Base-by-base conservation (phyloP, 1,140 invertebrate species). In the Drosophila asahinai region DNA sequence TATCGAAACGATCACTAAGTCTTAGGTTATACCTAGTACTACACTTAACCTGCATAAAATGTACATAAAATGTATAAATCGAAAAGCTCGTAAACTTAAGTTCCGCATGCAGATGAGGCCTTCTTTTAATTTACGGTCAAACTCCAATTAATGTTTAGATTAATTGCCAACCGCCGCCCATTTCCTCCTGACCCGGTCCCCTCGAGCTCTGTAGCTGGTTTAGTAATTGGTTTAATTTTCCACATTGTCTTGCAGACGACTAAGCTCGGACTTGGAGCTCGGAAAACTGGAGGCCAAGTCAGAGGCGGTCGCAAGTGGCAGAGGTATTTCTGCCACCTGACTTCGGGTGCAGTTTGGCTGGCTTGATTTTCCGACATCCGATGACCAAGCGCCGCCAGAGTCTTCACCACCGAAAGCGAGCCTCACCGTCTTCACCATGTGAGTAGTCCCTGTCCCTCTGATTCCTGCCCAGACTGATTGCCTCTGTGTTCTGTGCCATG, bases 351-450 rank as follows among this genome's bases (percentile, higher is more conserved):
- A 12, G n/a, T 6, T 19, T 55, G 33, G 19, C 1, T 36, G 22
- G 3, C n/a, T 0, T 3, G 5, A 27, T 54, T 6, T 36, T 15
- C 15, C 51, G 14, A 48, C 14, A 48, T 48, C 11, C 45, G 5
- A 4, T n/a, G 48, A 12, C 9, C 33, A 36, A 22, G 19, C 19
- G 19, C 19, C 19, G 19, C 19, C 19, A 22, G 19, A 22, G 19
- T 22, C 19, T 22, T 22, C 19, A 74, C 58, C 8, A 38, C 25
- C 0, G 64, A 91, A 2, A 33, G 2, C 0, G 30, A 63, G 6
- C 49, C n/a, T n/a, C n/a, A n/a, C n/a, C 19, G 83, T 86, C 15
- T 74, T 78, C 19, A 75, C 71, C 1, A 57, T 91, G 86, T 91
- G 52, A 86, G 86, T 70, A 22, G 8, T 58, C 17, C 1, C 8